These are phyloP conservation scores for Hybos culiciformis DNA, from an alignment of 2,888 invertebrate species.

Conservation along the genomic window DNA sequence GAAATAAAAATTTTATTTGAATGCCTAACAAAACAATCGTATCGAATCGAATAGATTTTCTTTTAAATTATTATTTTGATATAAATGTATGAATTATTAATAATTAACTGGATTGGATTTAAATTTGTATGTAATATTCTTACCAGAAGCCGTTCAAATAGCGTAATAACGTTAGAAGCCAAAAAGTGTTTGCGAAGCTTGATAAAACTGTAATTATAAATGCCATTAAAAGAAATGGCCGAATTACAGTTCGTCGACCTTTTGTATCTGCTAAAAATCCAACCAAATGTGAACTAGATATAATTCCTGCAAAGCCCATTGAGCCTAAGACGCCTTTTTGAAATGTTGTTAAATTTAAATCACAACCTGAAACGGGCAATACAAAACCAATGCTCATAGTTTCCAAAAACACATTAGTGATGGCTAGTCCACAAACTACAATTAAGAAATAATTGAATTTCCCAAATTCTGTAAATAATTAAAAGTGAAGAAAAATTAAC, in stretches of 20 bases:
- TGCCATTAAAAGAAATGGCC: constrained; percentile 37
- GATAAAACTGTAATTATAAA: constrained; percentile 36
- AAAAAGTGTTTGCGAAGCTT: constrained; percentile 37
- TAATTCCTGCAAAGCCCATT: constrained; percentile 36
- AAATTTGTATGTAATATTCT: constrained; percentile 22
- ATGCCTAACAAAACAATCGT: no score
- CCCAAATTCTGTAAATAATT: constrained; percentile 34
- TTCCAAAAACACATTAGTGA: constrained; percentile 36
- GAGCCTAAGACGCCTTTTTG: constrained; percentile 34
- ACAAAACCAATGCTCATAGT: constrained; percentile 40
- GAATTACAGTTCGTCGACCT: constrained; percentile 37
- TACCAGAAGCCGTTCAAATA: constrained; percentile 42
- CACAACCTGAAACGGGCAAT: constrained; percentile 38
- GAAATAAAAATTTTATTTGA: background rate
- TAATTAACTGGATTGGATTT: no score
- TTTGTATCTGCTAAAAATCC: constrained; percentile 42
- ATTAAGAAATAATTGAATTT: constrained; percentile 38
- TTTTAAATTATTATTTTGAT: no score
- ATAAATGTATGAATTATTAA: no score
- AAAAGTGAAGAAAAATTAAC: no score
- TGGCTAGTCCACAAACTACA: constrained; percentile 38
- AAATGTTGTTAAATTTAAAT: constrained; percentile 28
- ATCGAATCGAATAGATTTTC: no score
- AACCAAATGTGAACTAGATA: constrained; percentile 42
- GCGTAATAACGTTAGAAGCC: constrained; percentile 38